Percentiles rank a stretch among this genome's conserved stretches.
Conservation (phyloP, 1,140 invertebrate species). For the Cardiocondyla obscurior region DNA sequence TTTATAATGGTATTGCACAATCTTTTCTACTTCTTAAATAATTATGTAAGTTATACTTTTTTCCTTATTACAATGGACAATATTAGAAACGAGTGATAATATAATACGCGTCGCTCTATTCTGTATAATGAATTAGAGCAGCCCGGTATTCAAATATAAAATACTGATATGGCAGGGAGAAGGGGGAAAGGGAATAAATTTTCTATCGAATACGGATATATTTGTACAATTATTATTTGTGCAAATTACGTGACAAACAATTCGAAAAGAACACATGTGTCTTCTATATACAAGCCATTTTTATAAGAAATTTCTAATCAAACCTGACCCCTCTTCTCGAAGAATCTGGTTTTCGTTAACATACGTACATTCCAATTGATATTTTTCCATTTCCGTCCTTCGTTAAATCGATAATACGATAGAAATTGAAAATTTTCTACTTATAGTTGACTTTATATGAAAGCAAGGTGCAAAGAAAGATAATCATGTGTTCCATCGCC, state of each 20-base stretch:
- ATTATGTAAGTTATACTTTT: neutral
- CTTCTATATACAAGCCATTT: conserved; percentile 6
- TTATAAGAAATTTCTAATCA: conserved; percentile 24
- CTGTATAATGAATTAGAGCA: conserved; percentile 15
- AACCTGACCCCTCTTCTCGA: conserved; percentile 60
- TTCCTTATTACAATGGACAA: conserved; percentile 32
- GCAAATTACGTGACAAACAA: conserved; percentile 1
- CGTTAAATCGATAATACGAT: conserved; percentile 64
- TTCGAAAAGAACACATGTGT: conserved; percentile 26
- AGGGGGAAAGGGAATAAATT: neutral
- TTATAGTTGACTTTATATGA: conserved; percentile 13
- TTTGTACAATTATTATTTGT: conserved; percentile 42
- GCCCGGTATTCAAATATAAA: neutral
- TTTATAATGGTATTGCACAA: conserved; percentile 42
- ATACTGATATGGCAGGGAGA: conserved; percentile 6
- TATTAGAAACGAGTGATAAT: conserved; percentile 35
- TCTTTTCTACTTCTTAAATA: conserved; percentile 36
- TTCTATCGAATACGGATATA: neutral
- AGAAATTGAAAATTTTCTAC: conserved; percentile 54
- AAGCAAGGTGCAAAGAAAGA: conserved; percentile 26
- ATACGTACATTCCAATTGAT: conserved; percentile 66
- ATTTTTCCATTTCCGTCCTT: conserved; percentile 71
- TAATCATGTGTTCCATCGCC: conserved; percentile 41
- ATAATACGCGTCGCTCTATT: conserved; percentile 9
- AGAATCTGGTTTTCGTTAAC: conserved; percentile 52